Percentiles rank a stretch among this genome's conserved stretches.
These are phyloP conservation scores for Lanius ludovicianus DNA, from an alignment of 2,113 vertebrate genomes.

Conservation along the genomic window DNA sequence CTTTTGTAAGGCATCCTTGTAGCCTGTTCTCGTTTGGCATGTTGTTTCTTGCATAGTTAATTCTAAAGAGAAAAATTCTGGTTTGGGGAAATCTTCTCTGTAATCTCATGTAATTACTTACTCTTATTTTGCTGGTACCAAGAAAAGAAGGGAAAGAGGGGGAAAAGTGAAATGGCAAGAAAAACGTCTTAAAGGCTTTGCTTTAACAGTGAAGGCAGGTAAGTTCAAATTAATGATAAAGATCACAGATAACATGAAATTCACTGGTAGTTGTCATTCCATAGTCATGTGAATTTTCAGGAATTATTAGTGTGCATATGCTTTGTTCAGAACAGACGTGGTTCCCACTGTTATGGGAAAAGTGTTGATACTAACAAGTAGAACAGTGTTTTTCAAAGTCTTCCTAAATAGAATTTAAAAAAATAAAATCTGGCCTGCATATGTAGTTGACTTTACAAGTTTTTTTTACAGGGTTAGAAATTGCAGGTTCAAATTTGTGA, in stretches of 20 bases:
- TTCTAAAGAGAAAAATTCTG: background rate
- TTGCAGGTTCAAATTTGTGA: background rate
- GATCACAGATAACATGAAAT: background rate
- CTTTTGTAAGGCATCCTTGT: background rate
- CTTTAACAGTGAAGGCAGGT: background rate
- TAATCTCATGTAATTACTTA: background rate
- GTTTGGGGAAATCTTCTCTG: background rate
- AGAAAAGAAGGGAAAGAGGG: background rate
- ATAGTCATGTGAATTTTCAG: background rate
- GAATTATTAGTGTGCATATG: background rate
- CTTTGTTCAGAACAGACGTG: background rate
- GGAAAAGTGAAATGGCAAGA: background rate
- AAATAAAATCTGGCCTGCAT: background rate
- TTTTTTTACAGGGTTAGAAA: background rate
- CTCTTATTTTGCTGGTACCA: background rate
- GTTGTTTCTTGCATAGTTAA: background rate
- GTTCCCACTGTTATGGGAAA: background rate
- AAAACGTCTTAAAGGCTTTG: background rate
- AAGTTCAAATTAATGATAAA: background rate
- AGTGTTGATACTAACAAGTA: background rate
- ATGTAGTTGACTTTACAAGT: background rate
- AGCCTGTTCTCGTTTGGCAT: background rate
- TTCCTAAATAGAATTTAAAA: background rate
- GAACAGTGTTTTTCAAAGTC: background rate
- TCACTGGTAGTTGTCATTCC: background rate